Percentiles rank a stretch among this genome's conserved stretches.
phyloP scores from a whole-genome alignment of 2,113 vertebrate species.

The Neogale vison region DNA sequence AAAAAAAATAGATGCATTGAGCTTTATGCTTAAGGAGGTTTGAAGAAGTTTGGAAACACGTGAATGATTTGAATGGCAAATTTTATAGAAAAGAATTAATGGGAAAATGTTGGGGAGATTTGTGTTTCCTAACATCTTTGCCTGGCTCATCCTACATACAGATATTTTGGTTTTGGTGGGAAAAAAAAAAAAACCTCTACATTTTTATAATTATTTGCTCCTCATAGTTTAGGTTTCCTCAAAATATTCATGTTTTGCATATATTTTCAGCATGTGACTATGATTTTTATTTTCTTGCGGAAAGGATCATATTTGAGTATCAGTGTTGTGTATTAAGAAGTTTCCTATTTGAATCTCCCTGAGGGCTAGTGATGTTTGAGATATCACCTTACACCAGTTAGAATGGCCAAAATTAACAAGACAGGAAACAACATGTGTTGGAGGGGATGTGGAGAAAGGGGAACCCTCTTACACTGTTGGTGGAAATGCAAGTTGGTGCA shows the following conservation, averaged over 20 bases:
- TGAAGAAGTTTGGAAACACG: not conserved
- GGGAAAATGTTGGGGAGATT: not conserved
- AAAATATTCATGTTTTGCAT: not conserved
- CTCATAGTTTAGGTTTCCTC: not conserved
- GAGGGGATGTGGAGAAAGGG: too few relatives aligned
- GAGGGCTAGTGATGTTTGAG: too few relatives aligned
- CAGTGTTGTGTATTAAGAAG: not conserved
- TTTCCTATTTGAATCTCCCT: not conserved
- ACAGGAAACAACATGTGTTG: too few relatives aligned
- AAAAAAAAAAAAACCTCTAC: not conserved
- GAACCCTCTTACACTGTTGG: too few relatives aligned
- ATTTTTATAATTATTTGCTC: not conserved
- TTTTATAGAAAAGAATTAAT: not conserved
- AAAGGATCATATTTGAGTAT: not conserved
- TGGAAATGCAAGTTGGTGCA: too few relatives aligned
- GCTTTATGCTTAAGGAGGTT: not conserved
- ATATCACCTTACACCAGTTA: too few relatives aligned
- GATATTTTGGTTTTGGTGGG: not conserved
- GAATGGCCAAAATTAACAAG: too few relatives aligned
- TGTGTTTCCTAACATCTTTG: not conserved
- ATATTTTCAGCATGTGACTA: not conserved
- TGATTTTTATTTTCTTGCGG: not conserved
- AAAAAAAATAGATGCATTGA: not conserved
- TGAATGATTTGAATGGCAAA: not conserved
- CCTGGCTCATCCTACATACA: not conserved